phyloP scores from a whole-genome alignment of 2,888 invertebrate genomes.

The Gymnoscelis rufifasciata region DNA sequence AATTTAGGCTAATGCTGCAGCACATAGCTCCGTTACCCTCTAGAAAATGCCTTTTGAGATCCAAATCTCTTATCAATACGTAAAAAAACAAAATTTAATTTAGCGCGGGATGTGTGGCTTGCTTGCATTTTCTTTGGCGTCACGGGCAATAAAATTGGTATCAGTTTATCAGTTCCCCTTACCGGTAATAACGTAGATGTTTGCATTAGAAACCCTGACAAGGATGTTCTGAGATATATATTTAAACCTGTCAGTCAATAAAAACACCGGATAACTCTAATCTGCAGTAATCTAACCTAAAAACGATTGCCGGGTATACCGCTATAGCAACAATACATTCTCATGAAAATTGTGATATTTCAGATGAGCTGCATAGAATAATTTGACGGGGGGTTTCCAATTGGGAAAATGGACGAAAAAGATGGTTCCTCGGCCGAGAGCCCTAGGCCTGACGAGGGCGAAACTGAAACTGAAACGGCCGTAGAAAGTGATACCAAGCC shows the following conservation, averaged over 20 bases:
- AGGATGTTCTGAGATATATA: neutral
- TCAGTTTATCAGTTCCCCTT: slow-evolving; percentile 5
- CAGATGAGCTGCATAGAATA: slow-evolving; percentile 50
- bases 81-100: slow-evolving; percentile 34
- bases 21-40: neutral
- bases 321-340: slow-evolving; percentile 8
- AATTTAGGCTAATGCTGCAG: neutral
- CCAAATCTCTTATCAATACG: slow-evolving; percentile 1
- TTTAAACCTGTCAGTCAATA: neutral
- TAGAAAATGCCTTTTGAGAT: neutral
- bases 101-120: slow-evolving; percentile 68
- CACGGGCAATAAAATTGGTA: slow-evolving; percentile 35
- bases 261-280: slow-evolving; percentile 6
- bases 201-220: neutral
- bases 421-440: slow-evolving; percentile 43
- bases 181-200: neutral
- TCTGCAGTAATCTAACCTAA: slow-evolving; percentile 57
- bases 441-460: slow-evolving; percentile 31
- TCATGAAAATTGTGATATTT: slow-evolving; percentile 32
- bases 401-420: slow-evolving; percentile 60
- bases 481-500: slow-evolving; percentile 30
- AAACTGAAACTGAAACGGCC: slow-evolving; percentile 9
- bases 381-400: slow-evolving; percentile 38
- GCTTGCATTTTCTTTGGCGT: slow-evolving; percentile 52
- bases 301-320: slow-evolving; percentile 59